Conservation (phyloP, 2,113 vertebrate genomes). For the Perognathus longimembris region DNA sequence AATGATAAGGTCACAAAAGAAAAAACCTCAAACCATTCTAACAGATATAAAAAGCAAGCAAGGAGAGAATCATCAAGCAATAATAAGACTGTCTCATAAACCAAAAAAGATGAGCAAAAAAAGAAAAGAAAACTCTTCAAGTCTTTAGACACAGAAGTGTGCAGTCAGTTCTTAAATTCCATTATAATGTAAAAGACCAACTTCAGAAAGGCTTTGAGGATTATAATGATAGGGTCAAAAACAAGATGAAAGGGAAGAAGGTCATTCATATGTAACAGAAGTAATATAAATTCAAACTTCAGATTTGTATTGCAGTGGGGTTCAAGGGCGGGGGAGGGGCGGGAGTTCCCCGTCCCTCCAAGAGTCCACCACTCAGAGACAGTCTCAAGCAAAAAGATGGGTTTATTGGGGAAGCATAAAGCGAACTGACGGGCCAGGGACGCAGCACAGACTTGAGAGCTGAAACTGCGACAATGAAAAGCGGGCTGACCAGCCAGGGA, state of each 20-base stretch:
- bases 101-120: constrained; percentile 18
- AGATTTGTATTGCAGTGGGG: no score
- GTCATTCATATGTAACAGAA: constrained; percentile 32
- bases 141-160: constrained; percentile 13
- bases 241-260: constrained; percentile 1
- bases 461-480: no score
- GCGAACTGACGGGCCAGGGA: no score
- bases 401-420: no score
- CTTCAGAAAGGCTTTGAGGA: neutral
- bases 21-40: constrained; percentile 6
- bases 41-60: neutral
- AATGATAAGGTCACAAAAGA: neutral
- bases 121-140: constrained; percentile 19
- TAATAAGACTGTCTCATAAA: neutral
- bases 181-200: constrained; percentile 37
- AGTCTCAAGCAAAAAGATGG: no score
- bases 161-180: neutral
- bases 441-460: no score
- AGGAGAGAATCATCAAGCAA: neutral
- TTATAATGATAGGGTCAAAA: constrained; percentile 19
- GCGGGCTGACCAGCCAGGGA: no score
- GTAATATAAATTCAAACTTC: constrained; percentile 56
- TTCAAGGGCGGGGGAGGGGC: no score
- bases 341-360: no score
- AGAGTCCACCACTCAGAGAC: no score